Evolutionary conservation across 2,797 vertebrate species (phyloP), one percentile per base, ranked within the genome.

Genomic region (Oceanodroma leucorhoa): DNA sequence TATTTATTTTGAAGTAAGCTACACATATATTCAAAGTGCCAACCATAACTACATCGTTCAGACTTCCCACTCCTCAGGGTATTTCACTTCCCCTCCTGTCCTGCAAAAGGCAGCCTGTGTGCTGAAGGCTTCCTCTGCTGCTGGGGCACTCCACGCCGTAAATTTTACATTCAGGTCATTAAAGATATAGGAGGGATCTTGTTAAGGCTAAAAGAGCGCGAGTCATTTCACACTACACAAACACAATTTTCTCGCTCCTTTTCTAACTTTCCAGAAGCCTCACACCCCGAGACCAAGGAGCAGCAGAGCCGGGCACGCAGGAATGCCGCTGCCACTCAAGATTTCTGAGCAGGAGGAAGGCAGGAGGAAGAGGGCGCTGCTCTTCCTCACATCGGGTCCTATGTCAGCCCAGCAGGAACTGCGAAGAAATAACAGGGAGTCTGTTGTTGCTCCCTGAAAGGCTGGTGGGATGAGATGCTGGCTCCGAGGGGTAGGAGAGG

Each of bases 31-130:
- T 83, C 50, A 5, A 83, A 83, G 69, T 45, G 57, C 91, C 84
- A 93, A 38, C 79, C 79, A 94, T 40, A 96, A 94, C 84, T 78
- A 36, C 92, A 86, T 83, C 79, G 51, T 94, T 92, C 91, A 95
- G 83, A 32, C n/a, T 85, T 64, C 65, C 82, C 72, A 89, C 1
- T 29, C n/a, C 87, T 69, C 87, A 2, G 45, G n/a, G 53, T 78
- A 54, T 77, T 79, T 93, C 70, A 41, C 48, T 89, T 91, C 88
- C 67, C 67, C 60, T 67, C 76, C 87, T 19, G 13, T 26, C 32
- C 78, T 53, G 89, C 81, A 84, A 95, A 92, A 83, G 61, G 80
- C 72, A 38, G 46, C 48, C 41, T 88, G 62, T 93, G 70, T 90
- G 69, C 92, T 45, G 61, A 51, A 65, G 41, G 21, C 61, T 90